Conservation (phyloP, 2,888 invertebrate genomes). For the Zygogramma bicolorata region DNA sequence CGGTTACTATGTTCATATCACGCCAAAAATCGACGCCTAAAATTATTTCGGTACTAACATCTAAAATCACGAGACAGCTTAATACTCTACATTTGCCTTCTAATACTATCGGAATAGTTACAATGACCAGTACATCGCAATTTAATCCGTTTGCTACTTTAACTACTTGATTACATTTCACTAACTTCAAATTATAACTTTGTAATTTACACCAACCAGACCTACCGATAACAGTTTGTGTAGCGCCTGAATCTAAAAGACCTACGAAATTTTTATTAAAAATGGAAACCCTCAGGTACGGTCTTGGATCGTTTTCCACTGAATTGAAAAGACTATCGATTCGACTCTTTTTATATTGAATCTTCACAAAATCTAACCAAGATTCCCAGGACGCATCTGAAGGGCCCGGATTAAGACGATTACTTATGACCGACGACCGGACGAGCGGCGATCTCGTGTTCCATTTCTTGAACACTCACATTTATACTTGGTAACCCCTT, state of each 20-base stretch:
- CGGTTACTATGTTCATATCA: conserved; percentile 34
- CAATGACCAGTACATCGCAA: conserved; percentile 21
- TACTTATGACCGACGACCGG: conserved; percentile 23
- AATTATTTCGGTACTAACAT: neutral
- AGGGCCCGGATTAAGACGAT: conserved; percentile 21
- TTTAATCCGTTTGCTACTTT: conserved; percentile 36
- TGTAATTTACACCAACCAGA: conserved; percentile 4
- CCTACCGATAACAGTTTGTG: neutral
- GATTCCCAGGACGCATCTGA: neutral
- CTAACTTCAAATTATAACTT: neutral
- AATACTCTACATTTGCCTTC: conserved; percentile 28
- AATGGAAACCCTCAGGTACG: conserved; percentile 19
- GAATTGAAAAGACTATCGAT: neutral
- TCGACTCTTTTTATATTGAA: conserved; percentile 5
- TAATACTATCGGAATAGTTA: conserved; percentile 24
- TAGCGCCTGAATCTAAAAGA: conserved; percentile 21
- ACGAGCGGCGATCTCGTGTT: neutral
- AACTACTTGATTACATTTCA: neutral
- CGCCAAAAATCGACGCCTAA: conserved; percentile 39
- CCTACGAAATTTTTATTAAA: conserved; percentile 5
- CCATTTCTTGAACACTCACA: conserved; percentile 16
- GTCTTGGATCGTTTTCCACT: conserved; percentile 6
- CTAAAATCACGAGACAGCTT: conserved; percentile 32
- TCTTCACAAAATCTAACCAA: neutral
- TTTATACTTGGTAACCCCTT: neutral